Evolutionary conservation across 2,888 invertebrate genomes (phyloP), one percentile per base, ranked within the genome.

Genomic region (Anthophora plumipes): DNA sequence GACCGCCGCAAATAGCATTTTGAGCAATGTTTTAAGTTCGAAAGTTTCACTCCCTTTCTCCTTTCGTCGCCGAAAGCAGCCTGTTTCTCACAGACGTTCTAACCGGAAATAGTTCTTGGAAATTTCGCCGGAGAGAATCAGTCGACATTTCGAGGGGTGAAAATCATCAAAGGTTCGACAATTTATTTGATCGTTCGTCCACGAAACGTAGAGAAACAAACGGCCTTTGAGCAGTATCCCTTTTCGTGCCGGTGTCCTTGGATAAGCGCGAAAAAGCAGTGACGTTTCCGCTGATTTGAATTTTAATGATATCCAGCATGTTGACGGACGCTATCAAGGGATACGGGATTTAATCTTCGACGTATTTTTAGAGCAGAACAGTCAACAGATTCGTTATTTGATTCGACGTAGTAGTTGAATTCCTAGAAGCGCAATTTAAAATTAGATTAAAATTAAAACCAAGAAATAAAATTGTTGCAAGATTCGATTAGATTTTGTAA

Each of bases 161-260:
- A 63, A 70, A 52, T 46, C 64, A 31, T 71, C 77, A 76, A 80
- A 72, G 63, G 46, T 73, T 46, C 57, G 52, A 48, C 63, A 31
- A 80, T 80, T 83, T 76, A 70, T 83, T 75, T 77, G 64, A 48
- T n/a, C 63, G 55, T 0, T 22, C 8, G 55, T 39, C 12, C 14
- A 17, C 59, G 69, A 54, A 50, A 20, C 50, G 14, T 70, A 52
- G 43, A 48, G 67, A 81, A 85, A 79, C 68, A 83, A 85, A 85
- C 76, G 57, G 46, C 43, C 83, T 76, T 83, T 72, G 64, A 79
- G 55, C 46, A 31, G 52, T 54, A 66, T 71, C 12, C 54, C 57
- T 9, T 43, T 70, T 82, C 55, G 57, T 55, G 61, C 48, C 52
- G 54, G 4, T 17, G 54, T 60, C 54, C 57, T 74, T 39, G 61